These are phyloP conservation scores for Zapornia atra DNA, from an alignment of 2,113 vertebrate genomes.

Conservation along the genomic window DNA sequence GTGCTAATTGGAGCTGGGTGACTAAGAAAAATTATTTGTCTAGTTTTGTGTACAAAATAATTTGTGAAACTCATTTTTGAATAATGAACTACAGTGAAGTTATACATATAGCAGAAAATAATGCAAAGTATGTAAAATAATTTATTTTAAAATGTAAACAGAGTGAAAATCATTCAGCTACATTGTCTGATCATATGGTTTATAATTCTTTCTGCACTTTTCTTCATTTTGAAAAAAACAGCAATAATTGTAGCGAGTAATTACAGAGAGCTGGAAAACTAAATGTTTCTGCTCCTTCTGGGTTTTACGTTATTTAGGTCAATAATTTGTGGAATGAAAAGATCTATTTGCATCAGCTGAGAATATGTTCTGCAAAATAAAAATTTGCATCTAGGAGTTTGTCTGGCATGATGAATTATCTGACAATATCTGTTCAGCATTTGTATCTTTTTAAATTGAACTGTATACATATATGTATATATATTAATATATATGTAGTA, in stretches of 20 bases:
- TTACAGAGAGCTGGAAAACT: background rate
- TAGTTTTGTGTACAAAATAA: background rate
- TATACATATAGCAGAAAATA: background rate
- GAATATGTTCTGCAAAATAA: background rate
- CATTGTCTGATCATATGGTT: background rate
- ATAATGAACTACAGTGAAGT: background rate
- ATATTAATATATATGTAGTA: background rate
- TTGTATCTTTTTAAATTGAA: background rate
- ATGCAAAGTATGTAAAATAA: background rate
- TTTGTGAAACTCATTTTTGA: background rate
- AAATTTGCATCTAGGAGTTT: background rate
- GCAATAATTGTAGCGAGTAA: background rate
- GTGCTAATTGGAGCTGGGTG: background rate
- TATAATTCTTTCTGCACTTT: background rate
- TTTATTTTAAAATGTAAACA: background rate
- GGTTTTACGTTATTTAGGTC: background rate
- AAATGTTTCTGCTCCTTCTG: background rate
- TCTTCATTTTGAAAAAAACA: background rate
- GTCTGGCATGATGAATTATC: background rate
- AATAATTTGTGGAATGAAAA: background rate
- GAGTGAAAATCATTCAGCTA: background rate
- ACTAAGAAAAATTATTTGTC: constrained; percentile 1
- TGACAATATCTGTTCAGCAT: background rate
- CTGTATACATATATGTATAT: background rate
- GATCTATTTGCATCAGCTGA: background rate